Conservation (phyloP, 64 coral and sea anemone species). For the Montipora capricornis region DNA sequence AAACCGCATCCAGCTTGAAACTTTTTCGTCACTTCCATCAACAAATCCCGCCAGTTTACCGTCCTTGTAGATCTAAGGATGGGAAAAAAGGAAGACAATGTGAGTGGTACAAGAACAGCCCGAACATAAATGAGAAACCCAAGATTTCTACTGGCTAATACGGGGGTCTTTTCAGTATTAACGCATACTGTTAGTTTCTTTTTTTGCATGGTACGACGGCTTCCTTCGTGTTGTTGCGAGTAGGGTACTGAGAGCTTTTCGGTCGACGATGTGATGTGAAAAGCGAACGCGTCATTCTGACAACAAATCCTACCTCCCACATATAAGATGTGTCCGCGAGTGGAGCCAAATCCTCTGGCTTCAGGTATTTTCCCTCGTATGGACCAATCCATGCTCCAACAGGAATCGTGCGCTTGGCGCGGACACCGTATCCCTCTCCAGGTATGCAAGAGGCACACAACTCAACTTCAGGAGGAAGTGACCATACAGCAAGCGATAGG, state of each 20-base stretch:
- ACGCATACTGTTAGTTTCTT: too few relatives aligned
- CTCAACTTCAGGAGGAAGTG: constrained; percentile 63
- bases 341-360: constrained; percentile 44
- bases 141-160: too few relatives aligned
- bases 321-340: constrained; percentile 29
- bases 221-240: too few relatives aligned
- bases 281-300: too few relatives aligned
- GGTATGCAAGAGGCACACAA: constrained; percentile 62
- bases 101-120: neutral
- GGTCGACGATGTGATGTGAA: too few relatives aligned
- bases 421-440: constrained; percentile 38
- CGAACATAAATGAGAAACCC: neutral
- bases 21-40: constrained; percentile 80
- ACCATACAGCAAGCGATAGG: constrained; percentile 35
- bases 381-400: constrained; percentile 72
- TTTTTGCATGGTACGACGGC: too few relatives aligned
- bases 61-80: constrained; percentile 58
- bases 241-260: too few relatives aligned
- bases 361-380: constrained; percentile 63
- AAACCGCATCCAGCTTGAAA: constrained; percentile 88
- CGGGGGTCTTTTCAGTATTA: too few relatives aligned
- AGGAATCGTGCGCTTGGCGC: constrained; percentile 68
- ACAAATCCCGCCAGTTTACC: constrained; percentile 58
- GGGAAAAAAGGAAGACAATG: neutral
- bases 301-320: constrained; percentile 60